Percentiles rank a stretch among this genome's conserved stretches.
Evolutionary conservation across 2,888 invertebrate species (phyloP).

Genomic region (Parnassius glacialis): DNA sequence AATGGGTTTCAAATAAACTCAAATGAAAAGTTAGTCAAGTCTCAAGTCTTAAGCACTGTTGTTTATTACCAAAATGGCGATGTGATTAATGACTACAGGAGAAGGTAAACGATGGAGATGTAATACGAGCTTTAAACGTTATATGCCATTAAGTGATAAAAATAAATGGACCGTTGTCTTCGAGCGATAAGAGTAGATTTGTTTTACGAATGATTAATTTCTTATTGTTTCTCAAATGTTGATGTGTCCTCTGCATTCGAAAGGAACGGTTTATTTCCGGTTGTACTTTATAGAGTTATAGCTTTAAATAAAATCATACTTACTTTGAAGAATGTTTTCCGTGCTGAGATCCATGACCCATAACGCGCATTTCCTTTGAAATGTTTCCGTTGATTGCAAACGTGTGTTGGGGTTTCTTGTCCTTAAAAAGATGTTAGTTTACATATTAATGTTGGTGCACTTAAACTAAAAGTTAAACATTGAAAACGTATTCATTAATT

Average conservation of each 20-base stretch:
- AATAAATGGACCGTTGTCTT: conserved; percentile 20
- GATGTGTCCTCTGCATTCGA: background rate
- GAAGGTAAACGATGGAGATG: conserved; percentile 4
- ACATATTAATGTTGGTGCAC: no score
- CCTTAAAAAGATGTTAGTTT: conserved; percentile 54
- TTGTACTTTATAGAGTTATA: background rate
- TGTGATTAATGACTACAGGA: background rate
- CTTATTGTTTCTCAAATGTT: background rate
- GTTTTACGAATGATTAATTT: conserved; percentile 15
- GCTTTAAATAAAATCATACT: conserved; percentile 33
- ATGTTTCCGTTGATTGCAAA: conserved; percentile 87
- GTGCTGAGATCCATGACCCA: conserved; percentile 92
- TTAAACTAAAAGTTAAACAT: no score
- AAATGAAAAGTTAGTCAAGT: no score
- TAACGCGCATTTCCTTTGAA: conserved; percentile 93
- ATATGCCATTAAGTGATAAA: conserved; percentile 23
- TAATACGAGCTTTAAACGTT: conserved; percentile 9
- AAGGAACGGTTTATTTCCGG: background rate
- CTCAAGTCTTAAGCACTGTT: conserved; percentile 1
- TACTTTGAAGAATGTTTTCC: conserved; percentile 78
- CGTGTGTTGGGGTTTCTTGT: conserved; percentile 83
- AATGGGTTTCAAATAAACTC: background rate
- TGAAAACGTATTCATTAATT: no score
- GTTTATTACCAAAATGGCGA: background rate
- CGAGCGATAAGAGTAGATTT: conserved; percentile 9